Conservation (phyloP, 1,140 invertebrate species). For the Chlorops oryzae region DNA sequence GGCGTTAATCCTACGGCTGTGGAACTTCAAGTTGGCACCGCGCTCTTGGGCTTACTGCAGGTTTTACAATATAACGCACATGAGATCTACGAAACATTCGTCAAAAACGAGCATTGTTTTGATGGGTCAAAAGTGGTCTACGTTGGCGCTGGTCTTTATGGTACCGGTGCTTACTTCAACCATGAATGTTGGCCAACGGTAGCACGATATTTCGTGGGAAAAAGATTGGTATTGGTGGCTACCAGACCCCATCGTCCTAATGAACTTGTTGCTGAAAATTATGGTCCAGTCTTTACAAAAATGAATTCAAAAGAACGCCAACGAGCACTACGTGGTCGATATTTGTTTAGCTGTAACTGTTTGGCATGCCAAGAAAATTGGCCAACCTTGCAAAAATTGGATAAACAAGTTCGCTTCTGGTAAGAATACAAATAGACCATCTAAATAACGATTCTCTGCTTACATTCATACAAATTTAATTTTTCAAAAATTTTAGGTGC, state of each 20-base stretch:
- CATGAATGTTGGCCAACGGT: constrained; percentile 81
- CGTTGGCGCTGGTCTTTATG: constrained; percentile 75
- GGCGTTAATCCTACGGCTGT: constrained; percentile 48
- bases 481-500: constrained; percentile 53
- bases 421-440: constrained; percentile 14
- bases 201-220: constrained; percentile 71
- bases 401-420: constrained; percentile 46
- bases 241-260: constrained; percentile 58
- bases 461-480: constrained; percentile 20
- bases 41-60: constrained; percentile 69
- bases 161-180: constrained; percentile 76
- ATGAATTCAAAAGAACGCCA: constrained; percentile 58
- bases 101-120: constrained; percentile 51
- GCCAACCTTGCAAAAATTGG: constrained; percentile 62
- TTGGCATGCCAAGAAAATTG: constrained; percentile 69
- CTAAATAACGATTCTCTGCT: constrained; percentile 31
- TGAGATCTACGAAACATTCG: constrained; percentile 71
- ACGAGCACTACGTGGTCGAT: constrained; percentile 61
- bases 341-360: constrained; percentile 76
- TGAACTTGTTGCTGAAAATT: constrained; percentile 73
- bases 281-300: constrained; percentile 74
- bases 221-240: constrained; percentile 64
- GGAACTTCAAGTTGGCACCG: constrained; percentile 55
- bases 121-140: constrained; percentile 54
- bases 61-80: constrained; percentile 85